phyloP scores from a whole-genome alignment of 2,113 vertebrate genomes.

The Haemorhous mexicanus region DNA sequence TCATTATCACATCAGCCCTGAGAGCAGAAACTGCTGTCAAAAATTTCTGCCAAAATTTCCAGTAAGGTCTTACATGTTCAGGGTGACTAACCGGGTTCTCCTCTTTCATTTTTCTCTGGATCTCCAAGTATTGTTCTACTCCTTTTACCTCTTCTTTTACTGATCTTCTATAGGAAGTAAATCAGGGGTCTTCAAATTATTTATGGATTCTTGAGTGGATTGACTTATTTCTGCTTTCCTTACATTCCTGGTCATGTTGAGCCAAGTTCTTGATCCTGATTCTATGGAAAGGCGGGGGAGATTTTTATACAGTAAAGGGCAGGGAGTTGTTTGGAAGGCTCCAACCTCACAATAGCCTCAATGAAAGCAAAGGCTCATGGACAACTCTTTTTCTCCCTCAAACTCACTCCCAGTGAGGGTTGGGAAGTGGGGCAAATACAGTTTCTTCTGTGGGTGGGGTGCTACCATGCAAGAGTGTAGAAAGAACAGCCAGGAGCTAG shows the following conservation, averaged over 20 bases:
- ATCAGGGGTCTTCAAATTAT: not conserved
- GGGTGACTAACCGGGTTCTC: not conserved
- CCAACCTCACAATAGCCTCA: not conserved
- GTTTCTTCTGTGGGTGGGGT: not conserved
- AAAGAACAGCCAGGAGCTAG: not conserved
- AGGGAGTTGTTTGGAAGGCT: not conserved
- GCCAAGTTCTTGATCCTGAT: not conserved
- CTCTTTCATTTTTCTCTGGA: not conserved
- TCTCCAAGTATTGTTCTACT: not conserved
- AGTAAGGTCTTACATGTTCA: not conserved
- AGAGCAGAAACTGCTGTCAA: not conserved
- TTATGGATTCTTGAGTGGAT: not conserved
- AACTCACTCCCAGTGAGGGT: not conserved
- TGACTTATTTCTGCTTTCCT: not conserved
- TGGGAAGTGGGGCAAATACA: not conserved
- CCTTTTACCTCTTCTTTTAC: not conserved
- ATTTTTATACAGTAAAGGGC: not conserved
- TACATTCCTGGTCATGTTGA: not conserved
- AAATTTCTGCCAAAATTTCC: not conserved
- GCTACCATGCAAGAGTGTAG: rapidly evolving
- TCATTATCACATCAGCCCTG: not conserved
- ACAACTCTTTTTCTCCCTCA: not conserved
- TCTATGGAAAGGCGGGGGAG: not conserved
- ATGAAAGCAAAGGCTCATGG: not conserved
- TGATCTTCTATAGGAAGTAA: not conserved